Base-by-base conservation (phyloP, 1,140 invertebrate species). In the Pollicipes pollicipes region DNA sequence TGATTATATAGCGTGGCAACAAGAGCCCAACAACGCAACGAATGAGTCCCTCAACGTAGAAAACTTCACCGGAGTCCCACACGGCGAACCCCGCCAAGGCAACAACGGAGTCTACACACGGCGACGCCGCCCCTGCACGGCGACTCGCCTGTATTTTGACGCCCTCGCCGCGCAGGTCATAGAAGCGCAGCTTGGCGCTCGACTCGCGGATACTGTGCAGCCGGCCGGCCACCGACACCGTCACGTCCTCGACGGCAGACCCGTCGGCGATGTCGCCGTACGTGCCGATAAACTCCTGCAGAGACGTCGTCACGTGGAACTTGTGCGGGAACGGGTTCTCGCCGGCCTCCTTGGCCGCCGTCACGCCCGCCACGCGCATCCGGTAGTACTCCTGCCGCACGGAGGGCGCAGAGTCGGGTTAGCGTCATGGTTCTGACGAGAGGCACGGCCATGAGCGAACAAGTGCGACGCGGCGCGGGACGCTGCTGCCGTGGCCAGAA, bases 241-340 rank as follows among this genome's bases (percentile, higher is more conserved):
- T 28, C 1, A 69, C 73, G 66, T 74, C 74, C 29, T 74, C 66
- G 24, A 68, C 68, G 26, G 84, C 94, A 69, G 95, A 90, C 63
- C 98, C 85, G 75, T 86, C 70, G 27, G 74, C 72, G 29, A 83
- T 77, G 75, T 83, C 76, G 27, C 81, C 82, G 77, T 95, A 99
- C 75, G 90, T 92, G 69, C 89, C 84, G 75, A 99, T 93, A 77
- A 96, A 99, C 30, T 90, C 87, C 76, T 88, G 85, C 70, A 99
- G 80, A 0, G 94, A 96, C 30, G 87, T 91, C 3, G 88, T 85
- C 0, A 99, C 96, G 82, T 93, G 84, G 78, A 97, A 99, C 82
- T 99, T 99, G 80, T 99, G 97, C 28, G 97, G 97, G 80, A 99
- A 99, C n/a, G 96, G 84, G 29, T 89, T 83, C 30, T 81, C 78